phyloP scores from a whole-genome alignment of 92 coral and sea anemone genomes.

The Scolanthus callimorphus region DNA sequence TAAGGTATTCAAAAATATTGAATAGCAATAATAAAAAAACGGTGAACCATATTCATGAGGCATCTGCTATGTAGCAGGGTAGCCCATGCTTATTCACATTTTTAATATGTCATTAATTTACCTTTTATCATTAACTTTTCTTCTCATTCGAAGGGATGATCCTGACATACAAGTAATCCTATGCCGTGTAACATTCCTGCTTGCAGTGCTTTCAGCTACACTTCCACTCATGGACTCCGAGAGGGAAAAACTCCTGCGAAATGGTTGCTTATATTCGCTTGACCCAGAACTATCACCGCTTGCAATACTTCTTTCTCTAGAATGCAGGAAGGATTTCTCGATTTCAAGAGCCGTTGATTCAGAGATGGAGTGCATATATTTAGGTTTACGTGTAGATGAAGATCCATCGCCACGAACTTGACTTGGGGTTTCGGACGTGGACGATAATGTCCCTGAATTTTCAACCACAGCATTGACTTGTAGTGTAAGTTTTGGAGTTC shows the following conservation, averaged over 20 bases:
- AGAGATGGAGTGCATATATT: slow-evolving; percentile 69
- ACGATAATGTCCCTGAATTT: slow-evolving; percentile 7
- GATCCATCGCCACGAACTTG: slow-evolving; percentile 10
- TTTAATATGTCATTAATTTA: no score
- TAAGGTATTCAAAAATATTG: no score
- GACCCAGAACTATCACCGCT: slow-evolving; percentile 5
- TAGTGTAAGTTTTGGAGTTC: neutral
- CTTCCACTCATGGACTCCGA: slow-evolving; percentile 51
- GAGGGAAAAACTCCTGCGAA: slow-evolving; percentile 62
- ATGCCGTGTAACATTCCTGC: slow-evolving; percentile 22
- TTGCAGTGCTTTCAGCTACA: slow-evolving; percentile 23
- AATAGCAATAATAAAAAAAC: no score
- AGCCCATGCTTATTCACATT: no score
- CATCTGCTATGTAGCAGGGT: no score
- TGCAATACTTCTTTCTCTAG: neutral
- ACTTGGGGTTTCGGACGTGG: neutral
- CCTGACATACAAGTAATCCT: slow-evolving; percentile 50
- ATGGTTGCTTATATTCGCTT: slow-evolving; percentile 13
- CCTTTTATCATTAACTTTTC: slow-evolving; percentile 77
- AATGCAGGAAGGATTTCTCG: neutral
- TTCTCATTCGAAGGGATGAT: slow-evolving; percentile 52
- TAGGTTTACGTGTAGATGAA: slow-evolving; percentile 52
- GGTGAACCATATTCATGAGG: no score
- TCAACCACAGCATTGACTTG: slow-evolving; percentile 12
- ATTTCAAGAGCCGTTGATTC: slow-evolving; percentile 49